These are phyloP conservation scores for Poeciliopsis prolifica DNA, from an alignment of 2,113 vertebrate genomes.

Conservation along the genomic window DNA sequence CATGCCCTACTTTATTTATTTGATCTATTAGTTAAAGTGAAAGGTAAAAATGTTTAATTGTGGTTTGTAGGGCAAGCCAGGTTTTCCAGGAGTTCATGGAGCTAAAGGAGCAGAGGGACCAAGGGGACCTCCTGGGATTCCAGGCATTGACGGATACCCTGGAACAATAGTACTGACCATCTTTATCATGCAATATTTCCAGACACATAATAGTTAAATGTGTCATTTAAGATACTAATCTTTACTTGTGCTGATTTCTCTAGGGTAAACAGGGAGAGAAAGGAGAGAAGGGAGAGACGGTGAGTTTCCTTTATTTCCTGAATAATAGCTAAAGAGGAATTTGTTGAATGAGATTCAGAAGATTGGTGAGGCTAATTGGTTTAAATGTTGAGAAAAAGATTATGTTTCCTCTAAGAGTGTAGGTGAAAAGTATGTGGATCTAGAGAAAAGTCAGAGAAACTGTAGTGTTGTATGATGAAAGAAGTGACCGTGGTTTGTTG, in stretches of 20 bases:
- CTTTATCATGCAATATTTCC: not conserved
- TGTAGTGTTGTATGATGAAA: too few species aligned
- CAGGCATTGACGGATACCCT: conserved; percentile 82
- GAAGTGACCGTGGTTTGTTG: too few species aligned
- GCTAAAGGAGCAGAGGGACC: conserved; percentile 77
- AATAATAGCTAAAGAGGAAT: not conserved
- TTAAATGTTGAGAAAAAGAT: too few species aligned
- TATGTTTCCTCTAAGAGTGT: too few species aligned
- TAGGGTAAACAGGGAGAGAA: conserved; percentile 87
- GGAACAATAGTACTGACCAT: conserved; percentile 78
- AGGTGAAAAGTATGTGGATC: too few species aligned
- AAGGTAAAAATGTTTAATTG: not conserved
- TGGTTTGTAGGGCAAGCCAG: conserved; percentile 69
- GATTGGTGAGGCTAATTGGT: not conserved
- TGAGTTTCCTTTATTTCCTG: conserved; percentile 63
- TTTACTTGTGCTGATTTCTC: conserved; percentile 27
- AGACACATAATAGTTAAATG: not conserved
- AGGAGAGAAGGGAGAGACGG: conserved; percentile 83
- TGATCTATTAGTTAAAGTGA: not conserved
- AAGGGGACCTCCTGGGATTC: conserved; percentile 80
- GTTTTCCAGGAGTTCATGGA: conserved; percentile 72
- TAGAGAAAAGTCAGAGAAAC: too few species aligned
- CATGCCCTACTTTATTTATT: not conserved
- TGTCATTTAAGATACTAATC: not conserved
- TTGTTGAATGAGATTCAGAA: not conserved